A percentile compares a stretch with the other conserved stretches of the same genome.
phyloP scores from a whole-genome alignment of 2,888 invertebrate genomes.

The Oasisia sp. region DNA sequence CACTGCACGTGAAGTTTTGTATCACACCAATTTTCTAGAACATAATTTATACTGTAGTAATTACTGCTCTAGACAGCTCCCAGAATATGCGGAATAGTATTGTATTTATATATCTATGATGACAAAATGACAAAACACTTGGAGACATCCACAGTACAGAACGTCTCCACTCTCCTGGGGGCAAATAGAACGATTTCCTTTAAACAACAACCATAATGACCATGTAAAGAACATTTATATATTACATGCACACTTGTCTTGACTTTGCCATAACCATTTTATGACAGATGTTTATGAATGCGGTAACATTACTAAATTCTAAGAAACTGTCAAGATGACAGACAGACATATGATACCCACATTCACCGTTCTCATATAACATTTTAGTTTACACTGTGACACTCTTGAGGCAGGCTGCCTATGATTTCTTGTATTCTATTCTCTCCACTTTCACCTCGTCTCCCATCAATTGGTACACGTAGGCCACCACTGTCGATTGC shows the following conservation, averaged over 20 bases:
- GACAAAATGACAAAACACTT: not conserved
- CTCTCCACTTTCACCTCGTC: constrained; percentile 99
- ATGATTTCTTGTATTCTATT: constrained; percentile 90
- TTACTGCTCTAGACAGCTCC: not conserved
- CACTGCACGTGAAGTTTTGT: not conserved
- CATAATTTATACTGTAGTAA: not conserved
- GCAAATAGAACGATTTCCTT: not conserved
- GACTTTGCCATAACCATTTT: no score
- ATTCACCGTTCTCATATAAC: not conserved
- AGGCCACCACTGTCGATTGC: constrained; percentile 95
- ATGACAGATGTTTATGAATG: not conserved
- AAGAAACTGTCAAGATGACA: not conserved
- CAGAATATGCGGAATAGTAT: not conserved
- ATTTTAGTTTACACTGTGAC: not conserved
- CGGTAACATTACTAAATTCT: not conserved
- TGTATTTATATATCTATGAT: no score
- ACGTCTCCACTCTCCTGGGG: not conserved
- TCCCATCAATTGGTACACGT: constrained; percentile 95
- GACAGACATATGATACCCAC: not conserved
- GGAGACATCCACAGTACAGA: not conserved
- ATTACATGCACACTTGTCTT: not conserved
- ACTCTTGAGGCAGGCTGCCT: not conserved
- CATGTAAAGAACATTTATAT: not conserved
- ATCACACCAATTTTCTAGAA: not conserved
- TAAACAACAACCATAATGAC: no score